Base-by-base conservation (phyloP, 1,140 invertebrate genomes). In the Steinernema khuongi region DNA sequence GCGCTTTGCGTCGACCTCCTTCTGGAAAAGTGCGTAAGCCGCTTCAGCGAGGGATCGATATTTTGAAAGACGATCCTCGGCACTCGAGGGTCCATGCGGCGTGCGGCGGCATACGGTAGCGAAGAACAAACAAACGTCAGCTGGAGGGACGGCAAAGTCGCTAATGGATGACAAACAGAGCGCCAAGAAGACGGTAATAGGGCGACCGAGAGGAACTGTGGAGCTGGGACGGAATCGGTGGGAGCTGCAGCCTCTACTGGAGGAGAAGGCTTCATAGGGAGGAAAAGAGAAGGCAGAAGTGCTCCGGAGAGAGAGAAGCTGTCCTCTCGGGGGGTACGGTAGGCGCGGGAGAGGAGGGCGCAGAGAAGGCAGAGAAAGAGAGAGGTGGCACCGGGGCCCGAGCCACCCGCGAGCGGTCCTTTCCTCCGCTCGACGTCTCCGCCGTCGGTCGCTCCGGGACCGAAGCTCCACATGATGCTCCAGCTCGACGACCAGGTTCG, bases 401-500 rank as follows among this genome's bases (percentile, higher is more conserved):
- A 60, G 50, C 50, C 14, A 60, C 50, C 50, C 14, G 50, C 50
- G 14, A 60, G 36, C 36, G 36, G 36, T 22, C 50, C 14, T 60
- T 60, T 60, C 14, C 50, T 60, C 50, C 50, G 14, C 50, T 11
- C 4, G 50, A n/a, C 22, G 11, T 4, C 50, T 14, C 19, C 50
- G 7, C 11, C 50, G 50, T 60, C 50, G 11, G 50, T 60, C 50
- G 50, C 36, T 60, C 50, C n/a, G n/a, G n/a, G 50, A 14, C 4
- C 7, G 50, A 60, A 60, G 14, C 50, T 7, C 50, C 14, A 14
- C 50, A 60, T 26, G 50, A 60, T 60, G 50, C 50, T 60, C 22
- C 50, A 11, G 19, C 50, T 60, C 50, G 50, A 60, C 19, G 22
- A 60, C 50, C 50, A 60, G 31, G 73, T 77, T 77, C 7, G 74